phyloP scores from a whole-genome alignment of 2,888 invertebrate genomes.

The Crocallis elinguaria region DNA sequence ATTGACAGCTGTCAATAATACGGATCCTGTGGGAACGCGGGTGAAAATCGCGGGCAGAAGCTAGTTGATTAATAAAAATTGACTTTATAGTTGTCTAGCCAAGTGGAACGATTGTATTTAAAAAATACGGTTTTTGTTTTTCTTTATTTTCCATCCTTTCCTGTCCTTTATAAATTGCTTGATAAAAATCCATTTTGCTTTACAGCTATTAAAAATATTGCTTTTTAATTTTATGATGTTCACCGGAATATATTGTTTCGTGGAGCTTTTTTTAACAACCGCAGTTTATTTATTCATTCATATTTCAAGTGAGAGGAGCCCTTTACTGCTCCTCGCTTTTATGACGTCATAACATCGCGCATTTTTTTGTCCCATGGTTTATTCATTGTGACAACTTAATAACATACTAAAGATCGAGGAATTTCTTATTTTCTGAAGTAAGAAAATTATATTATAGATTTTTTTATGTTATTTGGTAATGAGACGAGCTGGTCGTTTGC shows the following conservation, averaged over 20 bases:
- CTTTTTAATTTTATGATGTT: constrained; percentile 7
- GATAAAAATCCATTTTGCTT: constrained; percentile 1
- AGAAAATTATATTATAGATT: background rate
- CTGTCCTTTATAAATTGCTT: background rate
- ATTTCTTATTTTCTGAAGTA: background rate
- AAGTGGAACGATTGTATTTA: background rate
- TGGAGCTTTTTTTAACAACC: constrained; percentile 9
- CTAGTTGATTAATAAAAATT: too few relatives aligned
- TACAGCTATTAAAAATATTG: constrained; percentile 9
- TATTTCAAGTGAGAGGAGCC: constrained; percentile 13
- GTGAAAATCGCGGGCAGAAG: too few relatives aligned
- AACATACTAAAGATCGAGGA: background rate
- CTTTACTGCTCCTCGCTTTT: constrained; percentile 24
- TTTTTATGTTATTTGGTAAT: too few relatives aligned
- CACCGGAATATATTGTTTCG: constrained; percentile 5
- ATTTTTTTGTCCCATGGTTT: constrained; percentile 20
- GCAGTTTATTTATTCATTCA: constrained; percentile 17
- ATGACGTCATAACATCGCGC: constrained; percentile 18
- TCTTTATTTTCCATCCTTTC: background rate
- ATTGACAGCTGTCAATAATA: too few relatives aligned
- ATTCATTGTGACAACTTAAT: constrained; percentile 17
- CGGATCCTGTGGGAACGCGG: too few relatives aligned
- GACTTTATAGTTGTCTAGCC: background rate
- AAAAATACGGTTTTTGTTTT: background rate
- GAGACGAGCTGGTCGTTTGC: too few relatives aligned